A percentile compares a stretch with the other conserved stretches of the same genome.
Evolutionary conservation across 2,888 invertebrate genomes (phyloP).

Genomic region (Ophion ventricosus): DNA sequence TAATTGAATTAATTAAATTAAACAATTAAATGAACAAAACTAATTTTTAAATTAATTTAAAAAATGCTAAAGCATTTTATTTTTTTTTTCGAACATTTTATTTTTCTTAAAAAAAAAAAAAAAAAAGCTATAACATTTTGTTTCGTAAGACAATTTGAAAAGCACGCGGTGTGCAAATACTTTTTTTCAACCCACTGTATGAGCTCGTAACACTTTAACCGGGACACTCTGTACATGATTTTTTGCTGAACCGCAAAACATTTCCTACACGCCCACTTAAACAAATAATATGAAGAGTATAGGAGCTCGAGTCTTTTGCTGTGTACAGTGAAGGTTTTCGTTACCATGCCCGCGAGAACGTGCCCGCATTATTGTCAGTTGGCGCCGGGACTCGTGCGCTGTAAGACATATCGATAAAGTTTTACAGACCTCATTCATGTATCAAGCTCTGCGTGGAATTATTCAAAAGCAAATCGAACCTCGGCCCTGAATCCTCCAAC

Average conservation of each 20-base stretch:
- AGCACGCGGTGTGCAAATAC: no score
- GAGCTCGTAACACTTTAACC: not conserved
- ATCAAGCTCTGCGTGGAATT: not conserved
- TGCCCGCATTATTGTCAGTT: slow-evolving; percentile 70
- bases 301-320: slow-evolving; percentile 60
- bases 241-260: slow-evolving; percentile 34
- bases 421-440: slow-evolving; percentile 19
- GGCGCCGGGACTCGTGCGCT: slow-evolving; percentile 71
- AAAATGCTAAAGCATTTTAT: no score
- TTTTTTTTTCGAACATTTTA: no score
- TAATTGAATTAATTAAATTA: no score
- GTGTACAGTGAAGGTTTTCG: slow-evolving; percentile 52
- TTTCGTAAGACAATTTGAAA: no score
- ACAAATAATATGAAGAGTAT: slow-evolving; percentile 49
- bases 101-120: no score
- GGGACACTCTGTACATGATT: not conserved
- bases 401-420: slow-evolving; percentile 35
- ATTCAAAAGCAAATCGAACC: slow-evolving; percentile 7
- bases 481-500: not conserved
- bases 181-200: no score
- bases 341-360: slow-evolving; percentile 63
- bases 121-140: no score
- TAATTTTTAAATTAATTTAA: no score
- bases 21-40: no score
- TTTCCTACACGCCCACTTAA: slow-evolving; percentile 50